A percentile compares a stretch with the other conserved stretches of the same genome.
phyloP scores from a whole-genome alignment of 2,797 vertebrate genomes.

The Malacoraja senta region DNA sequence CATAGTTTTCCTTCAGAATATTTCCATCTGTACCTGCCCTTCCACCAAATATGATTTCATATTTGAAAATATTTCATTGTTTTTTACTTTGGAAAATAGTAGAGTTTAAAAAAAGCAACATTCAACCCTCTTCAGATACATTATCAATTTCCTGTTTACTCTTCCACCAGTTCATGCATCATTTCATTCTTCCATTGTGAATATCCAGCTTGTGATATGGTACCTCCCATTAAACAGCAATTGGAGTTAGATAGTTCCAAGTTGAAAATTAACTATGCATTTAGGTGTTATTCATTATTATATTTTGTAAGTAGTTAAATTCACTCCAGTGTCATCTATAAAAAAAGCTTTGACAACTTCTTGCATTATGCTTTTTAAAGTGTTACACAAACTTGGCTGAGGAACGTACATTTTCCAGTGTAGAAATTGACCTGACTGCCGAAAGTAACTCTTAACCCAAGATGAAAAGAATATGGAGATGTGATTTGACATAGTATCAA shows the following conservation, averaged over 20 bases:
- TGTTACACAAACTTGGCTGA: background rate
- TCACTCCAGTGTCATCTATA: no score
- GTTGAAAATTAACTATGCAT: no score
- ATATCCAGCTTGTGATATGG: background rate
- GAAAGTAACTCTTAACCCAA: background rate
- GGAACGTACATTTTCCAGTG: background rate
- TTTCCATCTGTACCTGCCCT: background rate
- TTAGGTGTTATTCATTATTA: background rate
- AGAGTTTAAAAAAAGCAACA: background rate
- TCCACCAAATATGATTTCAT: conserved; percentile 34
- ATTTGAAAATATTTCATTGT: background rate
- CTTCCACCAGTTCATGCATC: background rate
- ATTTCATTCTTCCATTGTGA: background rate
- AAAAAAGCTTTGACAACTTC: background rate
- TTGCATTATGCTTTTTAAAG: background rate
- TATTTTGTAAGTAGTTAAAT: no score
- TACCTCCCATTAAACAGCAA: background rate
- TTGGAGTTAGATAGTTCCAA: background rate
- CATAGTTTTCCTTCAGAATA: conserved; percentile 6
- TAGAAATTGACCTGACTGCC: background rate
- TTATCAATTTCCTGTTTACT: background rate
- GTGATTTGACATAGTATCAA: background rate
- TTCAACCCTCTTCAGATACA: background rate
- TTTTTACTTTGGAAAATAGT: background rate
- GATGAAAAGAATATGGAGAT: background rate